Conservation (phyloP, 2,797 vertebrate genomes). For the Acipenser transmontanus region DNA sequence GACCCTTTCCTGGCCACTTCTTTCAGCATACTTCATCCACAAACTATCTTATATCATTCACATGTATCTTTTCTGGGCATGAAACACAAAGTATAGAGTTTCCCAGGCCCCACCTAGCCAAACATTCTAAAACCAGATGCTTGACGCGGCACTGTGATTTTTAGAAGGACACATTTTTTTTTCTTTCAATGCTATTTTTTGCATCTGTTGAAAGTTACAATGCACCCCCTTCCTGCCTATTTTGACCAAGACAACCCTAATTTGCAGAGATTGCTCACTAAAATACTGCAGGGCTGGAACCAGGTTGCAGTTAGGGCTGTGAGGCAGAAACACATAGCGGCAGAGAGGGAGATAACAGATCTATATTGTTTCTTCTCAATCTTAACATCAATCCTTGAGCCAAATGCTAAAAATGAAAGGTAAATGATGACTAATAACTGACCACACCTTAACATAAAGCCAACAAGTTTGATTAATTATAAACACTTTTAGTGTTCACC, state of each 20-base stretch:
- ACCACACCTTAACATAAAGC: no score
- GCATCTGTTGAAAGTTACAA: slow-evolving; percentile 54
- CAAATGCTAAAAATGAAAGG: background rate
- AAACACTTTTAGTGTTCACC: no score
- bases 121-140: slow-evolving; percentile 58
- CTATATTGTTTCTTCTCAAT: slow-evolving; percentile 51
- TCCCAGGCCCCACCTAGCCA: slow-evolving; percentile 66
- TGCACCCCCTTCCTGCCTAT: slow-evolving; percentile 21
- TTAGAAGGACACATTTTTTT: slow-evolving; percentile 55
- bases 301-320: slow-evolving; percentile 6
- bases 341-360: slow-evolving; percentile 23
- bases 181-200: slow-evolving; percentile 54
- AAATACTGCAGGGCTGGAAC: slow-evolving; percentile 56
- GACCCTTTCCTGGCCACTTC: slow-evolving; percentile 32
- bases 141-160: slow-evolving; percentile 61
- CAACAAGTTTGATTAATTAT: no score
- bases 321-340: slow-evolving; percentile 19
- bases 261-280: slow-evolving; percentile 52
- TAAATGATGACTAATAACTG: background rate
- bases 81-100: slow-evolving; percentile 51
- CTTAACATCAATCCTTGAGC: slow-evolving; percentile 21
- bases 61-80: slow-evolving; percentile 60
- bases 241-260: slow-evolving; percentile 62
- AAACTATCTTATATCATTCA: slow-evolving; percentile 54
- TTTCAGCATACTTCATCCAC: slow-evolving; percentile 37